A percentile compares a stretch with the other conserved stretches of the same genome.
Evolutionary conservation across 2,888 invertebrate species (phyloP).

Genomic region (Phania funesta): DNA sequence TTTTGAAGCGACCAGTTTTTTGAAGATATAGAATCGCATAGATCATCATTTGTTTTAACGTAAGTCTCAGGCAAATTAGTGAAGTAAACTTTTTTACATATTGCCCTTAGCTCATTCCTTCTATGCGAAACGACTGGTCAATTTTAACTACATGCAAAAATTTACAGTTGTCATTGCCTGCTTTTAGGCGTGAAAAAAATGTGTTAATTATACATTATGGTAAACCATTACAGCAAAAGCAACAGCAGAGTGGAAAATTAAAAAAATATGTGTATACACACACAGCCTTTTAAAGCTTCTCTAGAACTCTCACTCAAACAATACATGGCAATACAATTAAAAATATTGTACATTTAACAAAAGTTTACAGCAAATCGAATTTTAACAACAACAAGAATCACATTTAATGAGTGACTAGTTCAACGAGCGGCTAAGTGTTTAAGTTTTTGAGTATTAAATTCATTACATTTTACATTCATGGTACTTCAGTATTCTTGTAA

Average conservation of each 20-base stretch:
- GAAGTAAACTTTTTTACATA: not conserved
- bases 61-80: no score
- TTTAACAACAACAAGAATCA: not conserved
- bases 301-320: conserved; percentile 3
- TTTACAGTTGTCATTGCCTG: conserved; percentile 48
- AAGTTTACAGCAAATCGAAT: conserved; percentile 1
- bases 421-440: not conserved
- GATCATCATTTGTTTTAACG: no score
- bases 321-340: conserved; percentile 36
- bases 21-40: no score
- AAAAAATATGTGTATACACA: no score
- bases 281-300: not conserved
- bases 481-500: conserved; percentile 45
- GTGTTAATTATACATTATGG: conserved; percentile 62
- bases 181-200: conserved; percentile 57
- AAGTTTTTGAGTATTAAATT: not conserved
- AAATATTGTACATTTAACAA: conserved; percentile 24
- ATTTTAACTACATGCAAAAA: conserved; percentile 31
- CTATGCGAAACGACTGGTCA: not conserved
- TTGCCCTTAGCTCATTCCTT: not conserved
- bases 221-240: conserved; percentile 39
- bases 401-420: not conserved
- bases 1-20: no score
- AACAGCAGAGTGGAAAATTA: conserved; percentile 11
- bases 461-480: conserved; percentile 5